phyloP scores from a whole-genome alignment of 2,888 invertebrate species.

The Tuta absoluta region DNA sequence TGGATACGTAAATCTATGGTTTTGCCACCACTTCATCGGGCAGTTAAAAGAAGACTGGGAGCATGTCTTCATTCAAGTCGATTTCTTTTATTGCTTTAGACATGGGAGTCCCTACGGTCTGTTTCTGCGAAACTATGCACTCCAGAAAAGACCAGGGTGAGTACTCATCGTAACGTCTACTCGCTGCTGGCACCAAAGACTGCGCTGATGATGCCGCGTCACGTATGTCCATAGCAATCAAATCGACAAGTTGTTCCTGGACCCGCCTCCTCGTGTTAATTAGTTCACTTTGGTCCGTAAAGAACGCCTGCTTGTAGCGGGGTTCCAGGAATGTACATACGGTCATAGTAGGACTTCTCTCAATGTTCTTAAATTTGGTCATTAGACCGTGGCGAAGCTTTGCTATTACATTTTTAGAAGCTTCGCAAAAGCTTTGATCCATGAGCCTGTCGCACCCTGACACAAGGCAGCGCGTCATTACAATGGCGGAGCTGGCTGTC shows the following conservation, averaged over 20 bases:
- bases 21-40: conserved; percentile 16
- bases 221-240: background rate
- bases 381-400: conserved; percentile 27
- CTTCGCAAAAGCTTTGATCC: background rate
- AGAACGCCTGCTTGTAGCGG: conserved; percentile 33
- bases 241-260: conserved; percentile 27
- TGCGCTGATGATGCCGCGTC: too few species aligned
- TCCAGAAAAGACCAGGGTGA: conserved; percentile 35
- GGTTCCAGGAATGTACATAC: conserved; percentile 36
- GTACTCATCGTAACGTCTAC: conserved; percentile 30
- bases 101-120: conserved; percentile 15
- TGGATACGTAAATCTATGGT: background rate
- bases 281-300: conserved; percentile 33
- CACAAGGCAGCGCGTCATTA: conserved; percentile 37
- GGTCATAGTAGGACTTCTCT: conserved; percentile 34
- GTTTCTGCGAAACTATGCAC: conserved; percentile 30
- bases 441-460: conserved; percentile 10
- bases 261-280: conserved; percentile 30
- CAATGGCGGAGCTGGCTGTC: conserved; percentile 38
- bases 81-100: conserved; percentile 7
- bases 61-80: conserved; percentile 4
- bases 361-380: conserved; percentile 26
- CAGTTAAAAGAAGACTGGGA: conserved; percentile 11
- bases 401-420: background rate
- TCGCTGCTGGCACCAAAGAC: background rate